Evolutionary conservation across 2,888 invertebrate genomes (phyloP), one percentile per base, ranked within the genome.

Genomic region (Pegoplata infirma): DNA sequence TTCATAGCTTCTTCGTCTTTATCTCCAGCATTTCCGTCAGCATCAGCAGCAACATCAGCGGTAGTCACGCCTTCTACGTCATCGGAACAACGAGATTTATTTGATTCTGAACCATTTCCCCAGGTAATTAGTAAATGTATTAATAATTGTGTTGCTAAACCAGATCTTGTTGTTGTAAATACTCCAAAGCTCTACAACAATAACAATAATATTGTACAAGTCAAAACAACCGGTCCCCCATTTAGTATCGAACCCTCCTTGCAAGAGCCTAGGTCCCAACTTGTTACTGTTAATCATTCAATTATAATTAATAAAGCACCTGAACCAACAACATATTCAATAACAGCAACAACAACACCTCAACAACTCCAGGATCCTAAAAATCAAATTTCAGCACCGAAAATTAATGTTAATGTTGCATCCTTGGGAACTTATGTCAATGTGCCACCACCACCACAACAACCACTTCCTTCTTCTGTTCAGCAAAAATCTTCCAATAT

Each of bases 41-140:
- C 55, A 69, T 73, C 51, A 23, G 64, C 69, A 44, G 23, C 51
- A 51, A 0, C 61, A 0, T 16, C 55, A 17, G 10, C 40, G 0
- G 19, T 51, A 12, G 0, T 63, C 7, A 2, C 19, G 16, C 3
- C n/a, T n/a, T n/a, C n/a, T n/a, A n/a, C 40, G 55, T 17, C 61
- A 49, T 17, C 56, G 14, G 68, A 71, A 10, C 84, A 86, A 67
- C 83, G 86, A 28, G 89, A 89, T 84, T 84, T 90, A 28, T 89
- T 89, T 73, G 89, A 88, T 71, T 88, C 87, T 28, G 90, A 89
- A 78, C 90, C 89, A 64, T 90, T 89, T 83, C 89, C 88, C 73
- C 86, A 89, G 86, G 86, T 89, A 86, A 85, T 89, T 81, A 84
- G 85, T 75, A 86, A 87, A 82, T 85, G 86, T 83, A 67, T 67